Percentiles rank a stretch among this genome's conserved stretches.
Evolutionary conservation across 2,113 vertebrate genomes (phyloP).

Genomic region (Ceyx cyanopectus): DNA sequence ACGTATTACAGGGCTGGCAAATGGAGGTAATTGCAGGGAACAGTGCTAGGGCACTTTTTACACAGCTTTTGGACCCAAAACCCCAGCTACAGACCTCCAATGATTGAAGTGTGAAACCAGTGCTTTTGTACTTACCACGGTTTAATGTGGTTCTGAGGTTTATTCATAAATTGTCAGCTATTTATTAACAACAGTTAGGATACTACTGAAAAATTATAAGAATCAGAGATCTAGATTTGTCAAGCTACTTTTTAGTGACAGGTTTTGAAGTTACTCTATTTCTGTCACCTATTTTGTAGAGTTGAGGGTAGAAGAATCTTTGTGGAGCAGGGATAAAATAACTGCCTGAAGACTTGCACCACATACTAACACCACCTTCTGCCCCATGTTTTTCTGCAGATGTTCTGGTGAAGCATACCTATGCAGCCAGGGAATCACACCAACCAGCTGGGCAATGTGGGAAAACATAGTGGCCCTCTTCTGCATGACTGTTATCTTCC

Average conservation of each 20-base stretch:
- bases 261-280: neutral
- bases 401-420: constrained; percentile 72
- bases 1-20: neutral
- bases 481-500: constrained; percentile 73
- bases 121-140: fast-evolving
- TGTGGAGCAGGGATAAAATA: neutral
- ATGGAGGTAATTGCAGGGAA: neutral
- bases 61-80: neutral
- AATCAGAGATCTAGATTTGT: neutral
- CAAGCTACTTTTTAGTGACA: neutral
- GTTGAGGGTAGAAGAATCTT: neutral
- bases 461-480: constrained; percentile 70
- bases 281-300: neutral
- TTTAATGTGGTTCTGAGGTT: neutral
- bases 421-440: constrained; percentile 60
- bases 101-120: neutral
- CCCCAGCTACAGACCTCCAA: neutral
- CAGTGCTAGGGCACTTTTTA: neutral
- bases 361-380: neutral
- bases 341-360: neutral
- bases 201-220: neutral
- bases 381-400: neutral
- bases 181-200: neutral
- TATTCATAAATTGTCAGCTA: neutral
- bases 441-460: constrained; percentile 72